A percentile compares a stretch with the other conserved stretches of the same genome.
These are phyloP conservation scores for Caenorhabditis virilis DNA, from an alignment of 2,888 invertebrate species.

Conservation along the genomic window DNA sequence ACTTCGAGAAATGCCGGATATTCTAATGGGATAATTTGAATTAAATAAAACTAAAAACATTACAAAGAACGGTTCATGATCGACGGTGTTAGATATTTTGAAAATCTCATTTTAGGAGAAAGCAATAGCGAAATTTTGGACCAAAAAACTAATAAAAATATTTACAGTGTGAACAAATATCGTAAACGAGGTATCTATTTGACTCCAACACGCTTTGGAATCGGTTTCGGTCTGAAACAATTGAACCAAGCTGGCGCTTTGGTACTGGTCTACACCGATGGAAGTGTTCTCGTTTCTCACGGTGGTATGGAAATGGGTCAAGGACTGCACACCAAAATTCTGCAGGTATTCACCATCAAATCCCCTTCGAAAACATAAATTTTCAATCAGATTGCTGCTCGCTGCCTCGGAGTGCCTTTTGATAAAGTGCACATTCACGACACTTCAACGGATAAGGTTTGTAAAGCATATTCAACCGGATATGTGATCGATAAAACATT, in stretches of 20 bases:
- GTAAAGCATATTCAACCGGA: too few species aligned
- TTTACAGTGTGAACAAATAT: constrained; percentile 50
- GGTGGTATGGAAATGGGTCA: constrained; percentile 95
- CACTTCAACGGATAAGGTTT: constrained; percentile 82
- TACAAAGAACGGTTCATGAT: too few species aligned
- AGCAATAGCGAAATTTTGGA: neutral
- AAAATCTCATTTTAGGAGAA: too few species aligned
- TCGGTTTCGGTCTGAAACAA: constrained; percentile 66
- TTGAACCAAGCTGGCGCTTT: constrained; percentile 77
- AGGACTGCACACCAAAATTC: constrained; percentile 92
- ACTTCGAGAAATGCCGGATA: neutral
- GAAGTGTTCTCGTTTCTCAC: constrained; percentile 84
- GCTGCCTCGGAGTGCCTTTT: constrained; percentile 59
- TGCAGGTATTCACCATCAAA: too few species aligned
- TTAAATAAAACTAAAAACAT: too few species aligned
- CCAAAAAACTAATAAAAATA: neutral
- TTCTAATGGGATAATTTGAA: too few species aligned
- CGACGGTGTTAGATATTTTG: too few species aligned
- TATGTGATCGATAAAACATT: too few species aligned
- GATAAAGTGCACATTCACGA: constrained; percentile 74
- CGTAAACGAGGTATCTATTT: constrained; percentile 63
- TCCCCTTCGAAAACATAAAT: too few species aligned
- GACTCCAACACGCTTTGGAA: constrained; percentile 67
- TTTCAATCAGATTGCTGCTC: constrained; percentile 58
- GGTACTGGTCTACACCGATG: constrained; percentile 80